Base-by-base conservation (phyloP, 2,113 vertebrate species). In the Spheniscus mendiculus region DNA sequence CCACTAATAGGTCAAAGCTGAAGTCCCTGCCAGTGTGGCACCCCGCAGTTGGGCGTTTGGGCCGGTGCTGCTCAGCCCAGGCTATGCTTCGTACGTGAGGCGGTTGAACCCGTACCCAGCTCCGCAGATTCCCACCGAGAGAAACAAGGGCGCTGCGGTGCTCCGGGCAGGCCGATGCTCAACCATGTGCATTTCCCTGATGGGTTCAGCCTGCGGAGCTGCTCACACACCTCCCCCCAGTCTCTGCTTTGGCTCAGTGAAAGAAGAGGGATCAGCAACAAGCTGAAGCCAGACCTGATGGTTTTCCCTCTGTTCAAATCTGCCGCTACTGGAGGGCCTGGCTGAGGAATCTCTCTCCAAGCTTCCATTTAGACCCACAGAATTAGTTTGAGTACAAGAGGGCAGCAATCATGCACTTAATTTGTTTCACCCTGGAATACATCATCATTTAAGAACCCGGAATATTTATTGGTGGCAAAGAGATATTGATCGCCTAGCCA, bases 401-500 rank as follows among this genome's bases (percentile, higher is more conserved):
- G 71, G 52, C 53, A 88, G 74, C 21, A 3, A 49, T 29, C 7
- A 3, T 0, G 0, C 83, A 66, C 58, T 89, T 80, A 70, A 97
- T 96, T 93, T 93, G 67, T 86, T 86, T 95, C 36, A 62, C 55
- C 50, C 84, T 91, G 91, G 69, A 81, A 89, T 63, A 87, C 56
- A 87, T 61, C 25, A 47, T 58, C 30, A 32, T 92, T 87, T 84
- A 76, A 91, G 89, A 95, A 77, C 72, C 73, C 1, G 1, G 71
- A 49, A 78, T 89, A 89, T 96, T 86, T 88, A 89, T 55, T 56
- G 65, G 73, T 58, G 77, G 83, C 83, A 89, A 93, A 87, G 73
- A 78, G 36, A 36, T 91, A 97, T 93, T 27, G 95, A 97, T 89
- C 79, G 61, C 78, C 27, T 63, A 59, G 89, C 97, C 89, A 73